Base-by-base conservation (phyloP, 2,113 vertebrate genomes). In the Noturus placidus region DNA sequence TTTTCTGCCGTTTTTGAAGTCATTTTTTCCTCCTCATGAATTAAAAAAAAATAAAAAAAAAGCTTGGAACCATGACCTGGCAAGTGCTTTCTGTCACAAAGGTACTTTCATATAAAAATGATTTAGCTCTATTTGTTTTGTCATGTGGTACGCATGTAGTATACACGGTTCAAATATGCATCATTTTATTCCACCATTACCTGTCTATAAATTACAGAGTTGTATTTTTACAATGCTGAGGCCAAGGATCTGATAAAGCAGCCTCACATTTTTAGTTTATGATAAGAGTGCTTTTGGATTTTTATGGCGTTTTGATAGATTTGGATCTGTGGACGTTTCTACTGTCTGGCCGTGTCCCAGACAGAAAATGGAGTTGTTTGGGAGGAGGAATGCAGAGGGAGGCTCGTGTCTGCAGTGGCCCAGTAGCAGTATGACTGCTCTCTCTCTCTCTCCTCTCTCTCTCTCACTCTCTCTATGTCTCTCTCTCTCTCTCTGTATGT, bases 11-110 rank as follows among this genome's bases (percentile, higher is more conserved):
- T 93, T 90, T 93, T 93, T 87, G 5, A 89, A 91, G 84, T 90
- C 87, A 87, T 90, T 93, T 81, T 92, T 93, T 93, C 91, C 94
- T 93, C 86, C 79, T 89, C 82, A 91, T 91, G 93, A 93, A 94
- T 93, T 15, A 77, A 50, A 50, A 77, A 70, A 70, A 46, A 79
- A 46, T 5, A 46, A 33, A 70, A 70, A 46, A 91, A 93, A 93
- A 81, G 79, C 88, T 78, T 67, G 59, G 89, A 87, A 90, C 84
- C 72, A 30, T 90, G 88, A 78, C 89, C 90, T 93, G 93, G 93
- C 93, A 92, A 88, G 87, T 65, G 78, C 27, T 82, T 92, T 83
- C 89, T 82, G 80, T 90, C 89, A 83, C 89, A 83, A 86, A 87
- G 86, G 78, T 84, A 15, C 82, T 88, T 87, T 85, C 82, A 84